Base-by-base conservation (phyloP, 2,113 vertebrate species). In the Burhinus bistriatus region DNA sequence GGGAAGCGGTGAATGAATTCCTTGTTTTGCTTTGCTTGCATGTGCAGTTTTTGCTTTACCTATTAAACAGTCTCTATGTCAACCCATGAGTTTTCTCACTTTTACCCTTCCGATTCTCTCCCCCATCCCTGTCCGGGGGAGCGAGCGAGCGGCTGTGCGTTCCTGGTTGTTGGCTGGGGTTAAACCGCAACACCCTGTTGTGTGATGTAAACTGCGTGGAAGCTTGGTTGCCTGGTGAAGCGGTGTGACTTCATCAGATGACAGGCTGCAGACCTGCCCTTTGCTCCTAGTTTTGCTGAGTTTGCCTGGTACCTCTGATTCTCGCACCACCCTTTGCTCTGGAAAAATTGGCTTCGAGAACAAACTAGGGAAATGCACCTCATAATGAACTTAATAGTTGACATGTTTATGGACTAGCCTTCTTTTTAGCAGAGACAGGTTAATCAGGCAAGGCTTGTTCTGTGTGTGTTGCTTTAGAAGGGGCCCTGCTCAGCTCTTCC, bases 201-300 rank as follows among this genome's bases (percentile, higher is more conserved):
- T 38, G 13, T 14, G 54, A 3, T 7, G 44, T 19, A 17, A 29
- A 19, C 5, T 2, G 34, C 0, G 2, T 5, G 22, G 23, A 55
- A n/a, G 18, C 18, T 59, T 7, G 34, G 16, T 9, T 15, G 38
- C 47, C 38, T 18, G 7, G 5, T 21, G 58, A 19, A 25, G 36
- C 2, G 1, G 2, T 10, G 34, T 19, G 51, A 29, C n/a, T 49
- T 26, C 45, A 15, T 23, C 44, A 10, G 38, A 10, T 1, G 7
- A 16, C 9, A 9, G 32, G 44, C 80, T 81, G 80, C 86, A 71
- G 64, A 45, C 29, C 47, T 68, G 45, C 13, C 47, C 51, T 32
- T 42, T 32, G 62, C 26, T n/a, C 26, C 36, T 58, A 12, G 45
- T 57, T 83, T 14, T 21, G 15, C 38, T 9, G 6, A 32, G 36